Conservation (phyloP, 2,113 vertebrate genomes). For the Neotoma lepida region DNA sequence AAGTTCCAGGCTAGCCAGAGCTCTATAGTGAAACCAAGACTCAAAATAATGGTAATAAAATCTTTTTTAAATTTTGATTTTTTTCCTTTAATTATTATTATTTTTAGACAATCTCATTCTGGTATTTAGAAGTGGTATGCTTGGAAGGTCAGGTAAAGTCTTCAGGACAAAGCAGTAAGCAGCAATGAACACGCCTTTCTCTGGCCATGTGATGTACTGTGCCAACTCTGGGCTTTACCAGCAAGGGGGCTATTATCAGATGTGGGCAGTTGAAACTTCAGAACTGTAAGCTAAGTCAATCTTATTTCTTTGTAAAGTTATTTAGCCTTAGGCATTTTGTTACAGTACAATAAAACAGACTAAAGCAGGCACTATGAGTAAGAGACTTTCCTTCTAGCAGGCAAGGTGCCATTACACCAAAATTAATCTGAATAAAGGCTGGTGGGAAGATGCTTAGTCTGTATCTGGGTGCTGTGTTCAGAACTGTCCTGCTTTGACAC, state of each 20-base stretch:
- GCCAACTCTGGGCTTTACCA: background rate
- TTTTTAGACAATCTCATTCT: background rate
- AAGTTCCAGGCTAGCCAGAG: background rate
- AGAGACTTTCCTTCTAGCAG: background rate
- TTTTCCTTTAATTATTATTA: background rate
- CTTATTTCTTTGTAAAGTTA: background rate
- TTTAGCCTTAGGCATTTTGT: background rate
- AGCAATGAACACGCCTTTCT: background rate
- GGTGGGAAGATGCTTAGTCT: background rate
- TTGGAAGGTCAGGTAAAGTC: background rate
- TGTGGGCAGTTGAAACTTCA: background rate
- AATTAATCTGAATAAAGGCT: background rate
- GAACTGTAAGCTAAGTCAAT: background rate
- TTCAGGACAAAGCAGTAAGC: background rate
- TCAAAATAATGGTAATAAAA: background rate
- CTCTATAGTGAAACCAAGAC: background rate
- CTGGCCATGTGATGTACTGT: background rate
- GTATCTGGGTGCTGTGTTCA: background rate
- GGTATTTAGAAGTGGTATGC: background rate
- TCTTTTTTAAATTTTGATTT: background rate
- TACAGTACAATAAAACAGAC: background rate
- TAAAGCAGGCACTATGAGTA: background rate
- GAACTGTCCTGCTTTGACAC: constrained; percentile 3
- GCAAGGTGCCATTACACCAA: background rate
- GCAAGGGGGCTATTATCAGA: background rate